phyloP scores from a whole-genome alignment of 2,888 invertebrate genomes.

The Pristionchus fissidentatus region DNA sequence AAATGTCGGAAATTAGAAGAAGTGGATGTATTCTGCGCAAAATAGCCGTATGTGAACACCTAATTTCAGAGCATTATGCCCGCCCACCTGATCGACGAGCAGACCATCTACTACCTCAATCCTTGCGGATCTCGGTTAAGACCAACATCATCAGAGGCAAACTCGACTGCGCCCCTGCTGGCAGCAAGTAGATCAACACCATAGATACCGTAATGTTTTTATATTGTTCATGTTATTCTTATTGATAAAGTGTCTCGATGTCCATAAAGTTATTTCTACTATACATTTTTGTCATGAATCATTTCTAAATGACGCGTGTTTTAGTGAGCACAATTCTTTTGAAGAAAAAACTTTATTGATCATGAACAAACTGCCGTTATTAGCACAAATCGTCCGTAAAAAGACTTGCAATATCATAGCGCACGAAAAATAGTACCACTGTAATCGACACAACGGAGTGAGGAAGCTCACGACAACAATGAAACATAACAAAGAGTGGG shows the following conservation, averaged over 20 bases:
- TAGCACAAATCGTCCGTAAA: conserved; percentile 1
- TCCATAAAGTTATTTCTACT: too few species aligned
- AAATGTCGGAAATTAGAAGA: too few species aligned
- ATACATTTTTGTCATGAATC: too few species aligned
- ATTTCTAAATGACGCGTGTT: too few species aligned
- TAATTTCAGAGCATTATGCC: too few species aligned
- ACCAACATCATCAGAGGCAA: conserved; percentile 94
- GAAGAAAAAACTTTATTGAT: neutral
- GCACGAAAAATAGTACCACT: neutral
- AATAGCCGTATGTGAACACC: too few species aligned
- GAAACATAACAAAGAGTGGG: neutral
- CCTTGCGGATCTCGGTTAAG: conserved; percentile 97
- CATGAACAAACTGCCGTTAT: neutral
- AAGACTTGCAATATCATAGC: conserved; percentile 28
- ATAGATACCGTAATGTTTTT: neutral
- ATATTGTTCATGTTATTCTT: neutral
- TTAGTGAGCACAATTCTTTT: too few species aligned
- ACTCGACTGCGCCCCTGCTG: conserved; percentile 91
- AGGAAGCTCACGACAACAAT: neutral
- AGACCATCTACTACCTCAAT: too few species aligned
- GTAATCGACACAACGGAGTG: conserved; percentile 12
- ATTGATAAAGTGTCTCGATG: neutral
- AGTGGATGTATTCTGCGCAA: too few species aligned
- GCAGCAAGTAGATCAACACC: conserved; percentile 48
- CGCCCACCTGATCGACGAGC: too few species aligned